Percentiles rank a stretch among this genome's conserved stretches.
These are phyloP conservation scores for Campylomormyrus numenius DNA, from an alignment of 2,113 vertebrate species.

Conservation along the genomic window DNA sequence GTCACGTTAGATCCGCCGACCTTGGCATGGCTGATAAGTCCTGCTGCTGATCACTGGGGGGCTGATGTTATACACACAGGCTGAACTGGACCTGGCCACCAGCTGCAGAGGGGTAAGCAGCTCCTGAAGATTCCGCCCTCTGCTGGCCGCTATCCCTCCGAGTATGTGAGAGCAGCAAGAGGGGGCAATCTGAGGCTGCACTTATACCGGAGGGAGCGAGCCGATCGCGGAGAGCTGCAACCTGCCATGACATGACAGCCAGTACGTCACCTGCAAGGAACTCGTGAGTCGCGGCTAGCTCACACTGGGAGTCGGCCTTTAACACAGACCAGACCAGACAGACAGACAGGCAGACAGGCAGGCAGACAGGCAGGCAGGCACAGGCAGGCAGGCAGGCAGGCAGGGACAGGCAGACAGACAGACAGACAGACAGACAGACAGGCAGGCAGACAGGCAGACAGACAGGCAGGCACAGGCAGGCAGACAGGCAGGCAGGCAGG, in stretches of 20 bases:
- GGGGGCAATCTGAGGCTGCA: not conserved
- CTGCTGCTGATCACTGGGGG: not conserved
- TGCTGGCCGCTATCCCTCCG: not conserved
- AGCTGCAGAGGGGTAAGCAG: not conserved
- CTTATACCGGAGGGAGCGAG: not conserved
- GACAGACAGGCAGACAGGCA: not conserved
- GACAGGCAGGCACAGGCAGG: not conserved
- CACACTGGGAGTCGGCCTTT: not conserved
- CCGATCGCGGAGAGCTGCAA: not conserved
- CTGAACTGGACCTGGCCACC: not conserved
- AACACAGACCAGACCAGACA: not conserved
- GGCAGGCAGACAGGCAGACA: not conserved
- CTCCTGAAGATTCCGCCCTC: not conserved
- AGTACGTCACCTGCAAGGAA: not conserved
- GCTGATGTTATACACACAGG: not conserved
- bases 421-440: fast-evolving
- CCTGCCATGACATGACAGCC: no score
- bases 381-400: fast-evolving
- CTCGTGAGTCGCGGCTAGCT: not conserved
- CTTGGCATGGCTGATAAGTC: not conserved
- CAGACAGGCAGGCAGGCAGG: not conserved
- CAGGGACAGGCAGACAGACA: not conserved
- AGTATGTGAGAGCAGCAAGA: not conserved
- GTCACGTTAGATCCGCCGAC: not conserved
- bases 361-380: no score